phyloP scores from a whole-genome alignment of 2,888 invertebrate species.

The Lepidocyrtinus sp. region DNA sequence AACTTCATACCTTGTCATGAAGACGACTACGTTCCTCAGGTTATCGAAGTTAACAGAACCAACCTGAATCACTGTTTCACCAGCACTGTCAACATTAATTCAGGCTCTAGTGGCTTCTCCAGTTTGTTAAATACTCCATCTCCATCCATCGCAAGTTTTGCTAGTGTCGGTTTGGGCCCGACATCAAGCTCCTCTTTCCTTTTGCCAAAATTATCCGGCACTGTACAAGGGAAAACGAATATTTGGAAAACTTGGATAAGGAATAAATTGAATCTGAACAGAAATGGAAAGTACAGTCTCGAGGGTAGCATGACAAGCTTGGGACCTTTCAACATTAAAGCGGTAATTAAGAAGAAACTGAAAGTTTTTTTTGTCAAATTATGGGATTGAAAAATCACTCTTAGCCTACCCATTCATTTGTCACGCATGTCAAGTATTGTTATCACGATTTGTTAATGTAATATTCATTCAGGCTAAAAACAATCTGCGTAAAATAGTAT shows the following conservation, averaged over 20 bases:
- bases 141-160: constrained; percentile 37
- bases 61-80: constrained; percentile 34
- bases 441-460: not conserved
- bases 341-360: constrained; percentile 56
- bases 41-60: constrained; percentile 40
- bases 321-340: constrained; percentile 67
- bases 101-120: constrained; percentile 14
- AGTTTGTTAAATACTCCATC: constrained; percentile 36
- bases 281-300: constrained; percentile 68
- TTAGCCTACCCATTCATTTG: not conserved
- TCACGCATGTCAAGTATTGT: not conserved
- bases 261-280: constrained; percentile 68
- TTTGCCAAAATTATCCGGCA: constrained; percentile 35
- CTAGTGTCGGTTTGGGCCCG: constrained; percentile 17
- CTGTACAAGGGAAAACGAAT: constrained; percentile 64
- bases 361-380: not conserved
- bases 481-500: not conserved
- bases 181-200: constrained; percentile 9
- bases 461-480: not conserved
- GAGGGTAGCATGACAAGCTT: constrained; percentile 63
- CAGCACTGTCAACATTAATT: constrained; percentile 35
- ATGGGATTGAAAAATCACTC: not conserved
- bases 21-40: constrained; percentile 44
- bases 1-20: constrained; percentile 48
- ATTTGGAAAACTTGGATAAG: constrained; percentile 69